phyloP scores from a whole-genome alignment of 1,140 invertebrate species.

The Cotesia glomerata region DNA sequence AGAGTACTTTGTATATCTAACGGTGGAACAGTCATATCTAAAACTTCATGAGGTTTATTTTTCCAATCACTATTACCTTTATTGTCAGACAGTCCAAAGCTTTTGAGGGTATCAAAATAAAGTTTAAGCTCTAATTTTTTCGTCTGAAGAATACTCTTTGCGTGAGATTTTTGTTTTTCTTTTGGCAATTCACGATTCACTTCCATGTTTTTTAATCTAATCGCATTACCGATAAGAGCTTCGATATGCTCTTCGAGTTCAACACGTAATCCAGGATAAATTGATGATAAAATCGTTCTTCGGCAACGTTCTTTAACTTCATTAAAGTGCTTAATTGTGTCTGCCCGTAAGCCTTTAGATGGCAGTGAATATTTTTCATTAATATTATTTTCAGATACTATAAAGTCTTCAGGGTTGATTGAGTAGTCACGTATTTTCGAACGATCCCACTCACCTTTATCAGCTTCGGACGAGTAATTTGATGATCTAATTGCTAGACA shows the following conservation, averaged over 20 bases:
- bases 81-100: slow-evolving; percentile 81
- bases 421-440: slow-evolving; percentile 17
- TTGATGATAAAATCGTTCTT: slow-evolving; percentile 64
- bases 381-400: slow-evolving; percentile 22
- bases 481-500: slow-evolving; percentile 46
- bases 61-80: slow-evolving; percentile 68
- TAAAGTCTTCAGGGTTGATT: slow-evolving; percentile 42
- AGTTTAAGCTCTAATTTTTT: slow-evolving; percentile 84
- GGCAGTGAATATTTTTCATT: neutral
- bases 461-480: slow-evolving; percentile 20
- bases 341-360: slow-evolving; percentile 31
- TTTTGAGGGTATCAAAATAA: slow-evolving; percentile 78
- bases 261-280: slow-evolving; percentile 67
- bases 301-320: slow-evolving; percentile 69
- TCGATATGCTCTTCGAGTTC: slow-evolving; percentile 72
- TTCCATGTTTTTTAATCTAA: slow-evolving; percentile 70
- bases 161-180: slow-evolving; percentile 80
- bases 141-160: slow-evolving; percentile 81
- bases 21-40: slow-evolving; percentile 63
- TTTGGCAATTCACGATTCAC: slow-evolving; percentile 69
- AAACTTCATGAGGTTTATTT: slow-evolving; percentile 47
- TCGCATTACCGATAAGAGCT: slow-evolving; percentile 69
- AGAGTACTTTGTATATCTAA: slow-evolving; percentile 67
- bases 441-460: slow-evolving; percentile 41
- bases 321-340: slow-evolving; percentile 56